Evolutionary conservation across 2,113 vertebrate genomes (phyloP).

Genomic region (Telmatochromis brachygnathus): DNA sequence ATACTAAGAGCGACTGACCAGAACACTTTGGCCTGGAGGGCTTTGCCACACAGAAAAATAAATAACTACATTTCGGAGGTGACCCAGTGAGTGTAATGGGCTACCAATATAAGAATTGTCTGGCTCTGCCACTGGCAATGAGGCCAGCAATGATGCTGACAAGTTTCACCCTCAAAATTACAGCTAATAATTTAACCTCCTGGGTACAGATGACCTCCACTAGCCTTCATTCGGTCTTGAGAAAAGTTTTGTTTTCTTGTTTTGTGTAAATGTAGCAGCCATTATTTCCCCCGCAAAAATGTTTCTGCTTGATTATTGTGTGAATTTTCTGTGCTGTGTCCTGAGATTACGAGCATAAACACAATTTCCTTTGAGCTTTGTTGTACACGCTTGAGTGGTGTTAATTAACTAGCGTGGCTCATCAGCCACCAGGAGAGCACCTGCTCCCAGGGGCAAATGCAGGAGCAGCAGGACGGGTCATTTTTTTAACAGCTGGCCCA

Average conservation of each 20-base stretch:
- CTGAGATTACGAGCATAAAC: not conserved
- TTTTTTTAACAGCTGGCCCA: not conserved
- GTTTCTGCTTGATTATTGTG: not conserved
- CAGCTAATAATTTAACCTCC: not conserved
- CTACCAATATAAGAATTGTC: not conserved
- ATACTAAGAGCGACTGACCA: not conserved
- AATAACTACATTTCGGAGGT: not conserved
- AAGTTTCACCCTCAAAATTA: not conserved
- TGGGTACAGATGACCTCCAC: not conserved
- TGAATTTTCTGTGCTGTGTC: not conserved
- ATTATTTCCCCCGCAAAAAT: not conserved
- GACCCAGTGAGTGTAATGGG: not conserved
- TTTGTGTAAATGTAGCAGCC: not conserved
- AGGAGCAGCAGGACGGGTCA: not conserved
- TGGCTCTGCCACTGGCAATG: not conserved
- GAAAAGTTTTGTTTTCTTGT: not conserved
- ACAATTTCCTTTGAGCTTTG: not conserved
- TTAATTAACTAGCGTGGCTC: slow-evolving; percentile 50
- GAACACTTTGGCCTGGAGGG: not conserved
- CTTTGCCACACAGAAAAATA: not conserved
- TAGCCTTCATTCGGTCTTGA: not conserved
- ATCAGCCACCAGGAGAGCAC: not conserved
- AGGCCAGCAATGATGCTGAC: not conserved
- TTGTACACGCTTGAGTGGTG: slow-evolving; percentile 38
- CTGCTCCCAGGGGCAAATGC: not conserved